Conservation (phyloP, 2,797 vertebrate genomes). For the Mallotus villosus region DNA sequence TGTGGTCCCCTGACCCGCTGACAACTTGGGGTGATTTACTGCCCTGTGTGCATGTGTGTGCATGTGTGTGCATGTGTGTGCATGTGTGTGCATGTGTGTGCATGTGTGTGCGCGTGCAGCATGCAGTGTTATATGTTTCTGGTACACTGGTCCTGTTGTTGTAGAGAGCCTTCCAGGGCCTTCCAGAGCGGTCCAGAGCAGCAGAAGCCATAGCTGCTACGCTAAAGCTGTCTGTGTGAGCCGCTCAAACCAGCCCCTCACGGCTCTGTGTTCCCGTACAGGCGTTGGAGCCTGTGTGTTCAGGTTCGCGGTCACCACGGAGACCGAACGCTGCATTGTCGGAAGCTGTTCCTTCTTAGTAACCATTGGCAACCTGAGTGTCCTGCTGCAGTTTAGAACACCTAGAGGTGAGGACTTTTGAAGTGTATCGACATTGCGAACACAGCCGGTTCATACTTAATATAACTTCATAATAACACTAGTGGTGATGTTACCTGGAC, state of each 20-base stretch:
- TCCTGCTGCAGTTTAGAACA: conserved; percentile 75
- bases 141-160: conserved; percentile 41
- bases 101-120: background rate
- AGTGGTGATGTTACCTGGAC: background rate
- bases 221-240: conserved; percentile 31
- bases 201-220: conserved; percentile 7
- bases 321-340: conserved; percentile 75
- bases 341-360: conserved; percentile 79
- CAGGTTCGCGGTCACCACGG: conserved; percentile 69
- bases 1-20: conserved; percentile 22
- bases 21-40: conserved; percentile 46
- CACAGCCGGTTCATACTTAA: background rate
- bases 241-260: conserved; percentile 22
- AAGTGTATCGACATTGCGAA: background rate
- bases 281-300: conserved; percentile 72
- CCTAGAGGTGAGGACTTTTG: conserved; percentile 64
- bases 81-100: background rate
- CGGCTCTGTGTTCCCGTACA: conserved; percentile 41
- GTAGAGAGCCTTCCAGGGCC: too few relatives aligned
- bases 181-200: too few relatives aligned
- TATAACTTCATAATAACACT: background rate
- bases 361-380: conserved; percentile 64
- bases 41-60: conserved; percentile 8
- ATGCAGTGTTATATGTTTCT: conserved; percentile 48
- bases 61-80: background rate